Evolutionary conservation across 1,140 invertebrate genomes (phyloP).

Genomic region (Kradibia gibbosae): DNA sequence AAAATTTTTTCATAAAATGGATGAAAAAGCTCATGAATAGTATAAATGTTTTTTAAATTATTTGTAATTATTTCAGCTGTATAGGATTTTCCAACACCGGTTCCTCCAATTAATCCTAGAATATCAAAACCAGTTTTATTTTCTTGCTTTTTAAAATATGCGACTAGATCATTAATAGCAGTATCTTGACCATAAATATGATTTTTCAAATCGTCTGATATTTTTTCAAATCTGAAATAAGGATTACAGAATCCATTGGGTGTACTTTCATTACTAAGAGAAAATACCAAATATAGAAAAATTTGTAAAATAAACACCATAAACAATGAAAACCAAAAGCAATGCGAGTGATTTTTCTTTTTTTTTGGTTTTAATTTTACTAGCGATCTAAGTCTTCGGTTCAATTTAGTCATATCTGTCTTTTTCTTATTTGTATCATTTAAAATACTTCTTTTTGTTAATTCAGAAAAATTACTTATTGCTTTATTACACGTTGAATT

Average conservation of each 20-base stretch:
- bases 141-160: constrained; percentile 44
- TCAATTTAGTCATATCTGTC: constrained; percentile 45
- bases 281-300: constrained; percentile 42
- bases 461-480: not conserved
- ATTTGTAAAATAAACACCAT: constrained; percentile 50
- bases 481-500: not conserved
- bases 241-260: constrained; percentile 50
- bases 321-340: constrained; percentile 49
- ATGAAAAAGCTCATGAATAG: constrained; percentile 56
- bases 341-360: not conserved
- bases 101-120: constrained; percentile 63
- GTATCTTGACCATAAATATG: constrained; percentile 61
- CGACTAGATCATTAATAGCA: constrained; percentile 52
- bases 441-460: not conserved
- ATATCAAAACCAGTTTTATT: constrained; percentile 54
- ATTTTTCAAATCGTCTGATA: constrained; percentile 55
- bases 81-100: constrained; percentile 69
- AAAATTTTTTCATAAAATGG: constrained; percentile 48
- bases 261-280: constrained; percentile 50
- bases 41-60: constrained; percentile 52
- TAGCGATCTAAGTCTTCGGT: constrained; percentile 52
- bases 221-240: constrained; percentile 54
- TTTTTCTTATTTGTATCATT: not conserved
- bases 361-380: constrained; percentile 42
- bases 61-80: constrained; percentile 63